Evolutionary conservation across 2,888 invertebrate genomes (phyloP).

Genomic region (Aleiodes testaceus): DNA sequence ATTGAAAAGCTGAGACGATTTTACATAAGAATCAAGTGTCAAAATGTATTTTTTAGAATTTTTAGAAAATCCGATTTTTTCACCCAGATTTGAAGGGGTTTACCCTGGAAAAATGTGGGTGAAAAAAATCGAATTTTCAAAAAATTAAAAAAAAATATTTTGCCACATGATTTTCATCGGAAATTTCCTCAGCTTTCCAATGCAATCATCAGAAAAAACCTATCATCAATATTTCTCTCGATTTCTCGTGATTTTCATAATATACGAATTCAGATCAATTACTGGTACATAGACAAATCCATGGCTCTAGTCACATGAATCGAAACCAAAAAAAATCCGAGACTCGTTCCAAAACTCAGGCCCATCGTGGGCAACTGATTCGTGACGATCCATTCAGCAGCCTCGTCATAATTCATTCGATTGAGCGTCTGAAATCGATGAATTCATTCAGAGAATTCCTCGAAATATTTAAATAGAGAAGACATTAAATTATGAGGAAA

Average conservation of each 20-base stretch:
- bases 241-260: background rate
- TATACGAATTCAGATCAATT: slow-evolving; percentile 32
- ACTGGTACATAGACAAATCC: slow-evolving; percentile 58
- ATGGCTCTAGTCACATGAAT: slow-evolving; percentile 59
- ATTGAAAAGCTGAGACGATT: too few species aligned
- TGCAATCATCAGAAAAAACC: too few species aligned
- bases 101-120: too few species aligned
- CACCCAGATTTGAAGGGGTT: too few species aligned
- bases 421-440: slow-evolving; percentile 51
- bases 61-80: too few species aligned
- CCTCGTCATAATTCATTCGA: slow-evolving; percentile 49
- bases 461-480: too few species aligned
- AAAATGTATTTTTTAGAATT: too few species aligned
- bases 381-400: slow-evolving; percentile 43
- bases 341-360: slow-evolving; percentile 47
- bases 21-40: too few species aligned
- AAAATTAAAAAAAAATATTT: too few species aligned
- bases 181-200: too few species aligned
- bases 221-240: background rate
- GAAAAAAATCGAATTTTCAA: too few species aligned
- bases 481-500: slow-evolving; percentile 16
- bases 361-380: slow-evolving; percentile 52
- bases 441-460: background rate
- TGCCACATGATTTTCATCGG: too few species aligned
- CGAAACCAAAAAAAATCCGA: slow-evolving; percentile 55